Conservation (phyloP, 2,797 vertebrate species). For the Sphaeramia orbicularis region DNA sequence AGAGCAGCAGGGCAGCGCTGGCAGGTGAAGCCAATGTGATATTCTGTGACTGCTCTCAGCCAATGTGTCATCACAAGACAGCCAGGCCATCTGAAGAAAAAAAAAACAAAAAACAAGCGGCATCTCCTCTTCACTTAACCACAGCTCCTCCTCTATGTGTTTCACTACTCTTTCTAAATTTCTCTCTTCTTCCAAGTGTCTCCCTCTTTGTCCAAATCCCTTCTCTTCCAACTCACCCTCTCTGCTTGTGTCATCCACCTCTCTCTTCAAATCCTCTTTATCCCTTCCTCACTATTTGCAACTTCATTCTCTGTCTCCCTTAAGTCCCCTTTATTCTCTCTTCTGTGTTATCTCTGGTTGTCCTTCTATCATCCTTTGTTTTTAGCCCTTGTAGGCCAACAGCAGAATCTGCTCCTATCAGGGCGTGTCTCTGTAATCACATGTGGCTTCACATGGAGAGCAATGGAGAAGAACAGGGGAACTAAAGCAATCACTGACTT, state of each 20-base stretch:
- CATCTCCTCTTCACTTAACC: constrained; percentile 51
- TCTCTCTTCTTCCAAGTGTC: constrained; percentile 10
- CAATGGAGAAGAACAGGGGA: constrained; percentile 28
- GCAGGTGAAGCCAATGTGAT: constrained; percentile 76
- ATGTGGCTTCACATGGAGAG: constrained; percentile 45
- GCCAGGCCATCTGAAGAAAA: constrained; percentile 47
- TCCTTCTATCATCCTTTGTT: constrained; percentile 15
- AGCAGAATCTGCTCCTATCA: constrained; percentile 30
- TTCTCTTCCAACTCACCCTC: constrained; percentile 15
- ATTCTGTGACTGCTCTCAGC: constrained; percentile 67
- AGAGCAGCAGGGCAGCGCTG: constrained; percentile 67
- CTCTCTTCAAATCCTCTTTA: constrained; percentile 44
- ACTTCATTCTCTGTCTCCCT: constrained; percentile 31
- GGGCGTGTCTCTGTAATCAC: constrained; percentile 52
- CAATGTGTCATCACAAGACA: constrained; percentile 66
- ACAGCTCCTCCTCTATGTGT: constrained; percentile 27
- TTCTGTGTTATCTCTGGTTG: constrained; percentile 7
- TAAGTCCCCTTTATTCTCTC: constrained; percentile 7
- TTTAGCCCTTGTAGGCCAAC: constrained; percentile 15
- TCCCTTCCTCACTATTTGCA: constrained; percentile 32
- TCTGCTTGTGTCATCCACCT: constrained; percentile 29
- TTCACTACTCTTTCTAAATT: constrained; percentile 28
- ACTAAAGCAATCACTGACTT: constrained; percentile 50
- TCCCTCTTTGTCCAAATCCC: constrained; percentile 19
- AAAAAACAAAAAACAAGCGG: constrained; percentile 38